These are phyloP conservation scores for Labia minor DNA, from an alignment of 2,888 invertebrate species.

Conservation along the genomic window DNA sequence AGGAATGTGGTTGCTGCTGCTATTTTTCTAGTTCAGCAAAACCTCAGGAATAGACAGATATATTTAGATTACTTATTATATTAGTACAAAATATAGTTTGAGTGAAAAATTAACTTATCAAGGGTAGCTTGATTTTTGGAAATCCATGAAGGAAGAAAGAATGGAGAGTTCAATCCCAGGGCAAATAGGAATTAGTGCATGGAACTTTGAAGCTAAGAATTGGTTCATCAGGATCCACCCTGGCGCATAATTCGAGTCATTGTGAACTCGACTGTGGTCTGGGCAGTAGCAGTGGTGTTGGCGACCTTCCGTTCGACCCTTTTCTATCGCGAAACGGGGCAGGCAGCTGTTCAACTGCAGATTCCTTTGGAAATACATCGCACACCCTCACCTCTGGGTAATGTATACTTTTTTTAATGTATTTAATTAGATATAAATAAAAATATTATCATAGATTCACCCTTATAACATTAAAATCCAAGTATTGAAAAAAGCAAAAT, in stretches of 20 bases:
- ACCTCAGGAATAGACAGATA: too few species aligned
- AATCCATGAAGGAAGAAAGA: conserved; percentile 3
- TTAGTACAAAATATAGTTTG: too few species aligned
- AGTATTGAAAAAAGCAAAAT: too few species aligned
- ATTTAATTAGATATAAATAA: neutral
- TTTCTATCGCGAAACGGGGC: neutral
- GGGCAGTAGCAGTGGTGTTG: neutral
- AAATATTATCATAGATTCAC: too few species aligned
- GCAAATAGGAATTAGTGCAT: neutral
- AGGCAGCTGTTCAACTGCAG: neutral
- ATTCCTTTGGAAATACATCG: neutral
- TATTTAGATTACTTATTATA: too few species aligned
- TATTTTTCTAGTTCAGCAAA: too few species aligned
- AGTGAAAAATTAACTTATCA: too few species aligned
- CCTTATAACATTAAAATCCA: too few species aligned
- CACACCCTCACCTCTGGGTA: neutral
- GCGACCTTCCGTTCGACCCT: neutral
- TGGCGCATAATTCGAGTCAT: conserved; percentile 23
- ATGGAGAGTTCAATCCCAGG: too few species aligned
- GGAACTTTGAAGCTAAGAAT: neutral
- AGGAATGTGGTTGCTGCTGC: too few species aligned
- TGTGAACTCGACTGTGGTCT: conserved; percentile 21
- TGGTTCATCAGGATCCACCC: conserved; percentile 20
- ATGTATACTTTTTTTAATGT: neutral
- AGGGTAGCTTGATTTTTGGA: too few species aligned